Conservation (phyloP, 1,140 invertebrate species). For the Temnothorax nylanderi region DNA sequence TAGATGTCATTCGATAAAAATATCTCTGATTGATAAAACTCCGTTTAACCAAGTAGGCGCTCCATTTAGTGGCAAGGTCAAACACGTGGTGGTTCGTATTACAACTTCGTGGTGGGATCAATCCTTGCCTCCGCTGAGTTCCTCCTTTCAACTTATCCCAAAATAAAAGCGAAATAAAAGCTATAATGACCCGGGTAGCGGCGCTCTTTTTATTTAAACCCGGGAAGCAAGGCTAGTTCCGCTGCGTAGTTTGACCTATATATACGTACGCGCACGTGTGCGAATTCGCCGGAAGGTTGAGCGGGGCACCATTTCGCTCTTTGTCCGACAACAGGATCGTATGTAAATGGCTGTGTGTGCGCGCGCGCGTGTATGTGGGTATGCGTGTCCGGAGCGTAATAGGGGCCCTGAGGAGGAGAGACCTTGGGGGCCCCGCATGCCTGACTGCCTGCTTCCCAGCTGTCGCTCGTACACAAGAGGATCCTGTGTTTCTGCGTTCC, state of each 20-base stretch:
- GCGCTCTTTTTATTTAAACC: conserved; percentile 30
- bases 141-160: conserved; percentile 18
- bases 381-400: conserved; percentile 60
- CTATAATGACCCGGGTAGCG: conserved; percentile 44
- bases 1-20: neutral
- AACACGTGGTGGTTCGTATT: conserved; percentile 67
- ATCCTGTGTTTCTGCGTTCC: conserved; percentile 53
- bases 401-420: conserved; percentile 66
- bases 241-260: conserved; percentile 77
- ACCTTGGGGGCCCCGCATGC: conserved; percentile 73
- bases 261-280: conserved; percentile 61
- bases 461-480: conserved; percentile 64
- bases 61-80: conserved; percentile 35
- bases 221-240: conserved; percentile 53
- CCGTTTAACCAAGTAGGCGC: neutral
- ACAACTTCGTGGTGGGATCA: neutral
- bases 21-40: neutral
- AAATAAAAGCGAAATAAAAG: conserved; percentile 4
- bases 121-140: conserved; percentile 43
- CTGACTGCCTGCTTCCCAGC: conserved; percentile 70
- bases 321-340: conserved; percentile 53
- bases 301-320: conserved; percentile 50
- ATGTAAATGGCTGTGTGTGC: conserved; percentile 58
- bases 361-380: conserved; percentile 1
- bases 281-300: conserved; percentile 70